Conservation (phyloP, 2,888 invertebrate species). For the Xestia rhomboidea region DNA sequence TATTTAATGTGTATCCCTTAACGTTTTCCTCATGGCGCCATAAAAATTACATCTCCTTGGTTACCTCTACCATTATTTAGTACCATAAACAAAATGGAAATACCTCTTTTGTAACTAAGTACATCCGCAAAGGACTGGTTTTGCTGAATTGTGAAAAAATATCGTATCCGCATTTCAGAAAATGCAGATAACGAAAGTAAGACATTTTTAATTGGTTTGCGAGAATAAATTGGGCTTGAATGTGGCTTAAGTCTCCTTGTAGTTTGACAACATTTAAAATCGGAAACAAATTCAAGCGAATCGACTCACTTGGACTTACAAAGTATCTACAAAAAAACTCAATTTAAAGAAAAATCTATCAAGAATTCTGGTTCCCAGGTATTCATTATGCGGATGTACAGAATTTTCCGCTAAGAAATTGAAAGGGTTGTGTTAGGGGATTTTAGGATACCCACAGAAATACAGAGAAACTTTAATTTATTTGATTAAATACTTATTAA, state of each 20-base stretch:
- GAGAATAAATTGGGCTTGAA: slow-evolving; percentile 13
- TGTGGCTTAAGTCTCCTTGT: slow-evolving; percentile 18
- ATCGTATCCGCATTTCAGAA: slow-evolving; percentile 61
- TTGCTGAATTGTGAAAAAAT: slow-evolving; percentile 51
- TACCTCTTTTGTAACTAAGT: slow-evolving; percentile 47
- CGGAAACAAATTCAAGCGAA: slow-evolving; percentile 1
- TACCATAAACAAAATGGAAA: slow-evolving; percentile 53
- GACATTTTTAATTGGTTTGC: slow-evolving; percentile 48
- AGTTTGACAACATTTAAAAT: neutral
- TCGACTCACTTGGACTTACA: neutral
- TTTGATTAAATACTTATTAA: too few relatives aligned
- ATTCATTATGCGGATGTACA: neutral
- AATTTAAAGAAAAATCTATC: neutral
- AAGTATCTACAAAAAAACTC: neutral
- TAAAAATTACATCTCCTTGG: slow-evolving; percentile 52
- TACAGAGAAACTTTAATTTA: too few relatives aligned
- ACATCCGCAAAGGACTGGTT: slow-evolving; percentile 56
- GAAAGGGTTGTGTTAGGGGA: neutral
- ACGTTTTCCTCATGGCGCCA: slow-evolving; percentile 57
- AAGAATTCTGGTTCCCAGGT: neutral
- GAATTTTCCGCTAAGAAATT: neutral
- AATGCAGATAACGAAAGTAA: slow-evolving; percentile 43
- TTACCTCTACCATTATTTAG: slow-evolving; percentile 52
- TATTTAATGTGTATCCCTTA: slow-evolving; percentile 44
- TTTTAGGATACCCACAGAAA: neutral